phyloP scores from a whole-genome alignment of 1,140 invertebrate genomes.

The Acromyrmex echinatior region DNA sequence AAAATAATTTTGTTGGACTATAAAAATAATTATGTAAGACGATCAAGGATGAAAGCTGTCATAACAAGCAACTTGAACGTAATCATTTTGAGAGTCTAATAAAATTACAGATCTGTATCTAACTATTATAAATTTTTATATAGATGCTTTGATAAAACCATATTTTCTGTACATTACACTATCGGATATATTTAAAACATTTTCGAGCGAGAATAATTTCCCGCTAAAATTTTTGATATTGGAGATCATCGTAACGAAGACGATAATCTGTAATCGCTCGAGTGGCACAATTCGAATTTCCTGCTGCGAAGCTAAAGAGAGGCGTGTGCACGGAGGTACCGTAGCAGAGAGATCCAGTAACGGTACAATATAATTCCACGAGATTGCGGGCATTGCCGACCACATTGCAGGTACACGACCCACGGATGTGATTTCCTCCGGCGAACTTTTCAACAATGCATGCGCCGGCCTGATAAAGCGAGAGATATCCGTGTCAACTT shows the following conservation, averaged over 20 bases:
- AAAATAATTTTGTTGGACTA: too few relatives aligned
- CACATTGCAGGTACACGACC: conserved; percentile 44
- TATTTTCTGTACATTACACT: not conserved
- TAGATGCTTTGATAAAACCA: too few relatives aligned
- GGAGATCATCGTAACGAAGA: conserved; percentile 14
- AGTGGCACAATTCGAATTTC: conserved; percentile 21
- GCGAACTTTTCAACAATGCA: conserved; percentile 67
- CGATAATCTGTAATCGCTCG: conserved; percentile 6
- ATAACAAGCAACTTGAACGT: too few relatives aligned
- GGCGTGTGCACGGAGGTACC: not conserved
- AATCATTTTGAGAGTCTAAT: too few relatives aligned
- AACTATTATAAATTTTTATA: too few relatives aligned
- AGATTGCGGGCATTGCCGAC: conserved; percentile 33
- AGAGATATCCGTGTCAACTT: conserved; percentile 60
- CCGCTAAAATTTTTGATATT: not conserved
- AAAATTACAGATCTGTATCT: too few relatives aligned
- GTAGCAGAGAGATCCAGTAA: conserved; percentile 24
- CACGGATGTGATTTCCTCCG: conserved; percentile 38
- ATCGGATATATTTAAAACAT: not conserved
- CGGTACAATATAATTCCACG: conserved; percentile 34
- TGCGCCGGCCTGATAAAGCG: conserved; percentile 62
- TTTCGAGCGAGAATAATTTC: not conserved
- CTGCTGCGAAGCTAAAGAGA: not conserved
- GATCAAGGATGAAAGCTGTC: too few relatives aligned
- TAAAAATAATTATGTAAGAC: too few relatives aligned